Conservation (phyloP, 2,113 vertebrate genomes). For the Gobiocypris rarus region DNA sequence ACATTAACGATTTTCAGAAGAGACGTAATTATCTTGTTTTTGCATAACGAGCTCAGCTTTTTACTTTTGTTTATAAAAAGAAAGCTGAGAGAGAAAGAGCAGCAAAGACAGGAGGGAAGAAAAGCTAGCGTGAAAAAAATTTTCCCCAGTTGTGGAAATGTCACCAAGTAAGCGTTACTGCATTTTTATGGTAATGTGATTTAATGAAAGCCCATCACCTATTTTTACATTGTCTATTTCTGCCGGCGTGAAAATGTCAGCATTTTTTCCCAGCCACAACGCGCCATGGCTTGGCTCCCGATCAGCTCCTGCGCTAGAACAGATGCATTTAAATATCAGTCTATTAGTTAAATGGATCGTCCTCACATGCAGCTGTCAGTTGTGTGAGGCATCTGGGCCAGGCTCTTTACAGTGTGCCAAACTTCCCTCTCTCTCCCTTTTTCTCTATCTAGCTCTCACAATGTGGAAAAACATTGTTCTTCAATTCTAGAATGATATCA, state of each 20-base stretch:
- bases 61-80: slow-evolving; percentile 29
- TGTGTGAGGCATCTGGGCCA: slow-evolving; percentile 67
- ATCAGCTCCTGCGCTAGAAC: slow-evolving; percentile 62
- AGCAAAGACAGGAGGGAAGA: slow-evolving; percentile 44
- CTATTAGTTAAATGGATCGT: slow-evolving; percentile 77
- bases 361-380: slow-evolving; percentile 74
- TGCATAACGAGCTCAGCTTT: slow-evolving; percentile 28
- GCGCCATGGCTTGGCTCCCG: slow-evolving; percentile 52
- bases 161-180: slow-evolving; percentile 61
- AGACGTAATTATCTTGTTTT: slow-evolving; percentile 34
- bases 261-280: slow-evolving; percentile 58
- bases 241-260: slow-evolving; percentile 72
- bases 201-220: slow-evolving; percentile 64
- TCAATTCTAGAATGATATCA: slow-evolving; percentile 1
- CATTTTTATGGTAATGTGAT: slow-evolving; percentile 59
- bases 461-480: slow-evolving; percentile 2
- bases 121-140: slow-evolving; percentile 53
- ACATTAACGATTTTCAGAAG: slow-evolving; percentile 30
- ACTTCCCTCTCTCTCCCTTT: background rate
- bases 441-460: slow-evolving; percentile 6
- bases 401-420: slow-evolving; percentile 42
- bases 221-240: slow-evolving; percentile 70
- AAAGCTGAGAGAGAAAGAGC: slow-evolving; percentile 26
- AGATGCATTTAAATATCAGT: slow-evolving; percentile 75
- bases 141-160: slow-evolving; percentile 66